A percentile compares a stretch with the other conserved stretches of the same genome.
Evolutionary conservation across 1,140 invertebrate species (phyloP).

Genomic region (Listronotus bonariensis): DNA sequence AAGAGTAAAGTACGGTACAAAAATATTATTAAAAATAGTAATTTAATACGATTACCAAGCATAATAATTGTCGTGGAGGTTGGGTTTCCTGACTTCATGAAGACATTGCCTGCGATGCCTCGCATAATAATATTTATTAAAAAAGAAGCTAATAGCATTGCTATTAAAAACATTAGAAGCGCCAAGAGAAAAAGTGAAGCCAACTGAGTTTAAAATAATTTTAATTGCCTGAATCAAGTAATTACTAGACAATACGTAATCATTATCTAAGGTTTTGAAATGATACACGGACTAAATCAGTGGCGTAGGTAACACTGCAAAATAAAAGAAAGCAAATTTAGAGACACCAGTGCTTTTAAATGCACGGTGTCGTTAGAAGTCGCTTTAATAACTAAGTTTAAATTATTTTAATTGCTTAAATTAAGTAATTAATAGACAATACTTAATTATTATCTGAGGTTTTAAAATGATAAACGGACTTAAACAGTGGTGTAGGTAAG

Average conservation of each 20-base stretch:
- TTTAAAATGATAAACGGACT: conserved; percentile 9
- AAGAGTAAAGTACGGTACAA: too few species aligned
- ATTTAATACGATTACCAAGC: too few species aligned
- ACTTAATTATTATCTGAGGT: not conserved
- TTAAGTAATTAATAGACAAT: conserved; percentile 9
- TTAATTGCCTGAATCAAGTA: conserved; percentile 5
- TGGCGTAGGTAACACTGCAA: not conserved
- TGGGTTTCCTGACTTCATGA: conserved; percentile 7
- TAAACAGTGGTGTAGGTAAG: not conserved
- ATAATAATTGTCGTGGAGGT: conserved; percentile 1
- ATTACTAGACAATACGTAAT: conserved; percentile 8
- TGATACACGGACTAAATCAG: conserved; percentile 5
- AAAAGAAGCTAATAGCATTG: conserved; percentile 10
- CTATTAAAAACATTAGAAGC: conserved; percentile 11
- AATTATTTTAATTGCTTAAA: conserved; percentile 12
- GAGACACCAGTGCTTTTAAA: too few species aligned
- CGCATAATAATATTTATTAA: conserved; percentile 10
- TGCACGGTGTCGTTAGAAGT: too few species aligned
- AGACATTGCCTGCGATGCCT: not conserved
- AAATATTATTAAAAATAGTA: too few species aligned
- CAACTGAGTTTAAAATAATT: conserved; percentile 10
- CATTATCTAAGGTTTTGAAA: conserved; percentile 5
- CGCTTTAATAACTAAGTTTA: conserved; percentile 3
- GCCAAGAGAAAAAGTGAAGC: conserved; percentile 2
- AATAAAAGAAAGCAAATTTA: too few species aligned